Percentiles rank a stretch among this genome's conserved stretches.
phyloP scores from a whole-genome alignment of 1,140 invertebrate species.

The Papilio polyxenes region DNA sequence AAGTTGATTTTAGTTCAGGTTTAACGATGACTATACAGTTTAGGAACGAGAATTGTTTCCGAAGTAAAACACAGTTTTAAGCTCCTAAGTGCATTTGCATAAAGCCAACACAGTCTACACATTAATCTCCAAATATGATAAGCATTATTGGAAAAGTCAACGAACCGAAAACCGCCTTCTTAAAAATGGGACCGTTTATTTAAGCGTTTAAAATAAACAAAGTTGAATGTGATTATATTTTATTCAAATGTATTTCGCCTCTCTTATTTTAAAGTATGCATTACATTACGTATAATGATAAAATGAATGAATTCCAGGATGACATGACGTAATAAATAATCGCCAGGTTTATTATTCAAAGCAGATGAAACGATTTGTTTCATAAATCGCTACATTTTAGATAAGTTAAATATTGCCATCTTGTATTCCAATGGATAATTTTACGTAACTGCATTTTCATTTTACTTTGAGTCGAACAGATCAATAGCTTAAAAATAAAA shows the following conservation, averaged over 20 bases:
- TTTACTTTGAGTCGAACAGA: no score
- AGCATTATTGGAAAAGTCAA: conserved; percentile 28
- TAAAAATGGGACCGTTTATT: background rate
- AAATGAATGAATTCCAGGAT: background rate
- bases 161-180: background rate
- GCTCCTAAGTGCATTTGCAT: conserved; percentile 25
- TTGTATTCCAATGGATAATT: background rate
- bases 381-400: background rate
- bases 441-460: background rate
- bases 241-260: background rate
- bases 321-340: conserved; percentile 3
- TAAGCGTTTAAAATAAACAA: background rate
- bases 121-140: conserved; percentile 25
- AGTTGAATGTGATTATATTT: background rate
- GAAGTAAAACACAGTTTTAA: background rate
- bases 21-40: background rate
- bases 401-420: background rate
- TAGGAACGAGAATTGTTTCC: conserved; percentile 2
- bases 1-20: background rate
- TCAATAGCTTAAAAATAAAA: background rate
- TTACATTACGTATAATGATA: background rate
- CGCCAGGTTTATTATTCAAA: conserved; percentile 10
- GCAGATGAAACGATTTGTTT: conserved; percentile 3
- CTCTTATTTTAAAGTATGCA: background rate
- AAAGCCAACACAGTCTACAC: conserved; percentile 17